phyloP scores from a whole-genome alignment of 2,888 invertebrate genomes.

The Coenonympha arcania region DNA sequence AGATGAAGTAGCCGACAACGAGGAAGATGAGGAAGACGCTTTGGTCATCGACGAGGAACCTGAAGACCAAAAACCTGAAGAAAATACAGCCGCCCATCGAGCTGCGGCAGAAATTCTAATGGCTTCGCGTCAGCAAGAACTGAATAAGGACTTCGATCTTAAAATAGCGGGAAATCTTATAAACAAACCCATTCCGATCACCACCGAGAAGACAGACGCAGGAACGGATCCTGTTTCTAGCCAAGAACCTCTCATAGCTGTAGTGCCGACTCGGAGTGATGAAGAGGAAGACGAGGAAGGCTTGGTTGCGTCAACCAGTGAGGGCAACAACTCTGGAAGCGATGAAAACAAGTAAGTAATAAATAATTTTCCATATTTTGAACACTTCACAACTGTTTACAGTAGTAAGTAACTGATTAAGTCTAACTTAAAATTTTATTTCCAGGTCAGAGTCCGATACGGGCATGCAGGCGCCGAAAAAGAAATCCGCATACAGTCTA shows the following conservation, averaged over 20 bases:
- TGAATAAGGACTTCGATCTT: slow-evolving; percentile 67
- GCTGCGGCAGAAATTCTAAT: slow-evolving; percentile 75
- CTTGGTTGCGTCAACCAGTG: slow-evolving; percentile 85
- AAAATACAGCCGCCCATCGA: slow-evolving; percentile 68
- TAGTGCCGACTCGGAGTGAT: slow-evolving; percentile 66
- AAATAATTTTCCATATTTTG: neutral
- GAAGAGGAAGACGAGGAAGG: slow-evolving; percentile 85
- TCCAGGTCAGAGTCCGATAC: slow-evolving; percentile 79
- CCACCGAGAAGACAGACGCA: slow-evolving; percentile 43
- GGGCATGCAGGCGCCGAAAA: slow-evolving; percentile 77
- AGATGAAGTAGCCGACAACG: slow-evolving; percentile 76
- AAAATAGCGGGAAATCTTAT: slow-evolving; percentile 75
- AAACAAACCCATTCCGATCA: slow-evolving; percentile 59
- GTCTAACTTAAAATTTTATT: slow-evolving; percentile 26
- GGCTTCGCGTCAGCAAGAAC: slow-evolving; percentile 64
- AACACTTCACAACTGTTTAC: too few species aligned
- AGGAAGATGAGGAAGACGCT: slow-evolving; percentile 79
- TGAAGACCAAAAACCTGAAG: slow-evolving; percentile 50
- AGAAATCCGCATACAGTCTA: slow-evolving; percentile 95
- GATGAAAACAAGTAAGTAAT: slow-evolving; percentile 82
- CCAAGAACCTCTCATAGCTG: slow-evolving; percentile 85
- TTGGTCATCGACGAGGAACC: slow-evolving; percentile 80
- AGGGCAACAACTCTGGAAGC: slow-evolving; percentile 87
- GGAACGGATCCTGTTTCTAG: slow-evolving; percentile 62
- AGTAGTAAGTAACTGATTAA: neutral